A percentile compares a stretch with the other conserved stretches of the same genome.
Conservation (phyloP, 2,113 vertebrate species). For the Protobothrops mucrosquamatus region DNA sequence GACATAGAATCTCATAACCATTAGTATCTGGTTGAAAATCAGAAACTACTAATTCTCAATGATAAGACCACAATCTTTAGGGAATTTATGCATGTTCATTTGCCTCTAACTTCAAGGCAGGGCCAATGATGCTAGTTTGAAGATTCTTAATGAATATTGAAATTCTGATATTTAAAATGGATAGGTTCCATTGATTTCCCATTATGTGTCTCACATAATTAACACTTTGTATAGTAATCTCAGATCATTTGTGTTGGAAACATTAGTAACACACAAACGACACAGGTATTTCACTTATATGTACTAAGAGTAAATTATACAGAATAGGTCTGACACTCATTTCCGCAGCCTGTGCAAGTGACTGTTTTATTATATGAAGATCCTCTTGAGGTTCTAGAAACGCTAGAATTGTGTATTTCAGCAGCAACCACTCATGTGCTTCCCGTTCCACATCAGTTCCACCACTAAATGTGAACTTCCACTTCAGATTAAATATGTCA, state of each 20-base stretch:
- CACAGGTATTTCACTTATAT: not conserved
- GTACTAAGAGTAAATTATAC: constrained; percentile 9
- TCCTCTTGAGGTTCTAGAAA: constrained; percentile 30
- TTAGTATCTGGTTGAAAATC: not conserved
- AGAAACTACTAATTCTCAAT: not conserved
- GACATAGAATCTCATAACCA: not conserved
- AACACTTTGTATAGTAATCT: not conserved
- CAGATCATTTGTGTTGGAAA: not conserved
- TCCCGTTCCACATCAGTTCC: constrained; percentile 67
- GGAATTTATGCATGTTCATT: not conserved
- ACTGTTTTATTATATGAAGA: not conserved
- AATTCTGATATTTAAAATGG: not conserved
- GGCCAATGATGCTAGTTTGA: not conserved
- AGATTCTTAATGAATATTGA: not conserved
- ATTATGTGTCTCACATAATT: not conserved
- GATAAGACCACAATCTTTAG: not conserved
- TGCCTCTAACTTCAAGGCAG: not conserved
- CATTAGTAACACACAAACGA: rapidly evolving
- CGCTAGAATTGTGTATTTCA: constrained; percentile 33
- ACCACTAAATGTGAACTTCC: constrained; percentile 71
- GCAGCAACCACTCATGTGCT: constrained; percentile 58
- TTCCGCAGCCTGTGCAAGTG: not conserved
- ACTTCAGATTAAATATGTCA: constrained; percentile 73
- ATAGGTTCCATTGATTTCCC: not conserved
- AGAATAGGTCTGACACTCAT: not conserved